A percentile compares a stretch with the other conserved stretches of the same genome.
Evolutionary conservation across 2,888 invertebrate genomes (phyloP).

Genomic region (Nezara viridula): DNA sequence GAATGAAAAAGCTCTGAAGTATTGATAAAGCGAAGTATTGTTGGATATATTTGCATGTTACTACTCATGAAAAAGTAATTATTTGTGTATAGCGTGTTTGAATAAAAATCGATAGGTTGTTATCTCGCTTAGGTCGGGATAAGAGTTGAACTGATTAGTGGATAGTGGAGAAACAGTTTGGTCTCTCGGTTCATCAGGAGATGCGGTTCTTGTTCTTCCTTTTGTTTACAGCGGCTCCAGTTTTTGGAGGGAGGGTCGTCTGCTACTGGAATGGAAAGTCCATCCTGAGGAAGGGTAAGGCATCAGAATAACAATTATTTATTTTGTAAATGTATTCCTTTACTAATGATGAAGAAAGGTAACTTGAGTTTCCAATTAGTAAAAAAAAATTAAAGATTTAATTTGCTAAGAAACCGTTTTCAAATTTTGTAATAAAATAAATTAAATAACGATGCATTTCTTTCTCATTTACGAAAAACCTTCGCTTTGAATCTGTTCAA

Average conservation of each 20-base stretch:
- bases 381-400: no score
- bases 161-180: not conserved
- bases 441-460: no score
- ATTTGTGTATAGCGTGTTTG: not conserved
- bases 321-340: no score
- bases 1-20: no score
- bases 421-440: no score
- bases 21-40: no score
- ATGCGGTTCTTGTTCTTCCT: slow-evolving; percentile 15
- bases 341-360: no score
- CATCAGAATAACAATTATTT: not conserved
- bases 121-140: not conserved
- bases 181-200: not conserved
- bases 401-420: no score
- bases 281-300: slow-evolving; percentile 78
- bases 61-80: not conserved
- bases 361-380: no score
- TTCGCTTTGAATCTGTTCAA: no score
- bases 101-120: not conserved
- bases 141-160: not conserved
- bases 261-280: slow-evolving; percentile 82
- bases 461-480: no score
- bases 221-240: slow-evolving; percentile 55
- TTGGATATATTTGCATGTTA: not conserved
- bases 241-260: slow-evolving; percentile 75